Evolutionary conservation across 2,888 invertebrate species (phyloP).

Genomic region (Spodoptera littoralis): DNA sequence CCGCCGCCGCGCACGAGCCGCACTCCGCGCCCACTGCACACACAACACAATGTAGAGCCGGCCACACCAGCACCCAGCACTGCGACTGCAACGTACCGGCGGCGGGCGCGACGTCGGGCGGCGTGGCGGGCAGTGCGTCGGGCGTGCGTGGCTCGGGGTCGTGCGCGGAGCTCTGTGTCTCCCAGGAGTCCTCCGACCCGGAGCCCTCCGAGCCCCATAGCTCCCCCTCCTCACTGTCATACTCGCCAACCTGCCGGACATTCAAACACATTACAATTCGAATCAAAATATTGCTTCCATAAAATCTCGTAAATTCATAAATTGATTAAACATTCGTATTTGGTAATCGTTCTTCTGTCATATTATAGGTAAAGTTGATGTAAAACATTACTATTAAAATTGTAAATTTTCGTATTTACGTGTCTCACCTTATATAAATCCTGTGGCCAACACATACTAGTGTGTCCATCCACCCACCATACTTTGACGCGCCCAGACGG

Average conservation of each 20-base stretch:
- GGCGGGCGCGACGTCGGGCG: conserved; percentile 31
- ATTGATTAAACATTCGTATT: no score
- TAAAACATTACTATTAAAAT: no score
- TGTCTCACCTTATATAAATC: conserved; percentile 92
- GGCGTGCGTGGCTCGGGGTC: conserved; percentile 71
- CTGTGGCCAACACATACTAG: conserved; percentile 97
- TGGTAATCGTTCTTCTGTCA: no score
- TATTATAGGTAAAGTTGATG: no score
- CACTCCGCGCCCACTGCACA: conserved; percentile 17
- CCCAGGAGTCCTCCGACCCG: conserved; percentile 93
- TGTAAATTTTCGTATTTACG: no score
- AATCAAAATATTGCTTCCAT: neutral
- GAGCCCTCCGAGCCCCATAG: conserved; percentile 92
- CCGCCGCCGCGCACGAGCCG: neutral
- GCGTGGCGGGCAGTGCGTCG: conserved; percentile 41
- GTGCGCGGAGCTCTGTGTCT: conserved; percentile 92
- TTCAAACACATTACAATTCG: neutral
- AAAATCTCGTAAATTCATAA: no score
- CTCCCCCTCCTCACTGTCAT: conserved; percentile 93
- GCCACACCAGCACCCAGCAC: neutral
- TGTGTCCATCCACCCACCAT: conserved; percentile 96
- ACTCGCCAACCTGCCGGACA: conserved; percentile 89
- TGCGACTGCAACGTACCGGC: conserved; percentile 6
- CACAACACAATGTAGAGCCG: conserved; percentile 13
- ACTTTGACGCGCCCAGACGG: conserved; percentile 95